Evolutionary conservation across 2,113 vertebrate species (phyloP), one percentile per base, ranked within the genome.

Genomic region (Vulpes ferrilata): DNA sequence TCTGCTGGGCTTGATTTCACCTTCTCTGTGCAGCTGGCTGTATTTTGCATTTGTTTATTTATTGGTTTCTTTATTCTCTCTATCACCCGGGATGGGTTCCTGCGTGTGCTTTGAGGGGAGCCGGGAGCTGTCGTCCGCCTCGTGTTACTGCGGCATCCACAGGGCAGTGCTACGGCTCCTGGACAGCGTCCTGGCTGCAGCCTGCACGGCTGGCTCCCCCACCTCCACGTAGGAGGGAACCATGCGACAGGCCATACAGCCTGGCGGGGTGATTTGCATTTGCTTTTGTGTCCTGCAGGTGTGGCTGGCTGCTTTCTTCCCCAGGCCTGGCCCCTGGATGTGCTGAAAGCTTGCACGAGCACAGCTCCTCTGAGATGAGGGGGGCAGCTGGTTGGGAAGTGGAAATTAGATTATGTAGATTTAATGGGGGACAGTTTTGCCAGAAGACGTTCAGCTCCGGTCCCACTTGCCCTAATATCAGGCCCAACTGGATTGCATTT

Each of bases 341-440:
- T 32, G 60, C 32, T 27, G 15, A 88, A 12, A 32, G 48, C 32
- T 22, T 65, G 23, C 35, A 65, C 59, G 15, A n/a, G 51, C 23
- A 11, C 22, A 94, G 88, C 86, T 62, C 27, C 78, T 95, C 85
- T 51, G 69, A 94, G 90, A 67, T 51, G 62, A 87, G 83, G 43
- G 22, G n/a, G 74, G 30, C 86, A 87, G 69, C 92, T 96, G 91
- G 79, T 30, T 76, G 62, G 32, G 16, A 88, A 62, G 51, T 35
- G 38, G 73, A 62, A 91, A 90, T 90, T 93, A 38, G 71, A 86
- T 95, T 55, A 83, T n/a, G 30, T 48, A 62, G 43, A 17, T 93
- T 95, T 83, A 51, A 93, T 84, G 57, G 92, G 71, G 79, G 27
- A 4, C 15, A 12, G 35, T 88, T 92, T 87, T 93, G 59, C 51